Percentiles rank a stretch among this genome's conserved stretches.
These are phyloP conservation scores for Sweltsa coloradensis DNA, from an alignment of 1,140 invertebrate species.

Conservation along the genomic window DNA sequence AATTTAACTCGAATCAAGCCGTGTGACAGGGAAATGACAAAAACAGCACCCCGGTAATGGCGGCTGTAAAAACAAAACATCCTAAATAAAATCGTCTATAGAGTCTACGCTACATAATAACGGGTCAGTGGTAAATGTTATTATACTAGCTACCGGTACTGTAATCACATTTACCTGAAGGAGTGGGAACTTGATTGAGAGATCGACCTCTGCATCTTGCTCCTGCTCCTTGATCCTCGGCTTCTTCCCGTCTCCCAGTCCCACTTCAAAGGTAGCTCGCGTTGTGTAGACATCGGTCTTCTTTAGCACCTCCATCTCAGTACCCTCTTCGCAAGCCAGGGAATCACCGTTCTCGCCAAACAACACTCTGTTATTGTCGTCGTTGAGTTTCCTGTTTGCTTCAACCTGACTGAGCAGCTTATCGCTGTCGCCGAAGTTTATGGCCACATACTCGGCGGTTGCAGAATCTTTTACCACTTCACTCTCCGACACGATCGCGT, in stretches of 20 bases:
- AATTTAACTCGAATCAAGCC: too few species aligned
- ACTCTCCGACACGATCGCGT: too few species aligned
- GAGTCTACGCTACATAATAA: too few species aligned
- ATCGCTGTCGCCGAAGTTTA: too few species aligned
- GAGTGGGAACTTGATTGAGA: slow-evolving; percentile 9
- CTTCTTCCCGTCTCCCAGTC: slow-evolving; percentile 3
- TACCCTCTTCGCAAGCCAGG: not conserved
- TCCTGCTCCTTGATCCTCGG: not conserved
- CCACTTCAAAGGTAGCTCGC: slow-evolving; percentile 11
- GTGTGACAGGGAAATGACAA: too few species aligned
- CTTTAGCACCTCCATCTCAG: slow-evolving; percentile 4
- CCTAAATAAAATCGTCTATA: too few species aligned
- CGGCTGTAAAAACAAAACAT: too few species aligned
- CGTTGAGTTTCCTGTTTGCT: not conserved
- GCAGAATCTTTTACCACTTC: too few species aligned
- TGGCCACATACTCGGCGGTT: too few species aligned
- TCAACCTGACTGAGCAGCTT: too few species aligned
- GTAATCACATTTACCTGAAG: slow-evolving; percentile 8
- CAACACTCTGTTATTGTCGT: too few species aligned
- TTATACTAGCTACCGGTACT: not conserved
- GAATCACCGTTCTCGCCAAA: not conserved
- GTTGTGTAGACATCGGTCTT: slow-evolving; percentile 7
- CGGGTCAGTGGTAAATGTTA: not conserved
- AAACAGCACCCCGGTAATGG: too few species aligned
- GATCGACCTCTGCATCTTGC: slow-evolving; percentile 9